These are phyloP conservation scores for Calephelis nemesis DNA, from an alignment of 1,140 invertebrate genomes.

Conservation along the genomic window DNA sequence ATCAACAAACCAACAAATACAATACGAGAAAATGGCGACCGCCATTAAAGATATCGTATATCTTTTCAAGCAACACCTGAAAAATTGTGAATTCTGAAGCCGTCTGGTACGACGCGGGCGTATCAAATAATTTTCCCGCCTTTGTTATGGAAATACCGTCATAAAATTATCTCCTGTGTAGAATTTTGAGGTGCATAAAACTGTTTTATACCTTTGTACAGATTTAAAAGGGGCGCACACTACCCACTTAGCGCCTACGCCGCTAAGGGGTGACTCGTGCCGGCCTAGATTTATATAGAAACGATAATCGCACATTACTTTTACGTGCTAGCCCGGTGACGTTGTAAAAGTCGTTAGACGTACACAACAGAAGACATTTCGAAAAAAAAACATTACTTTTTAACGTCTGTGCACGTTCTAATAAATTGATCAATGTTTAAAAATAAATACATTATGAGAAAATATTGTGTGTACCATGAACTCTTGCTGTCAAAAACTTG, in stretches of 20 bases:
- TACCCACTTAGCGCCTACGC: constrained; percentile 27
- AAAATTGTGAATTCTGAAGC: constrained; percentile 57
- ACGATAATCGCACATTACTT: not conserved
- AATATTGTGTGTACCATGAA: too few relatives aligned
- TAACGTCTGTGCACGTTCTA: too few relatives aligned
- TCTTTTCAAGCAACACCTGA: constrained; percentile 50
- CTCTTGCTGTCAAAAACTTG: too few relatives aligned
- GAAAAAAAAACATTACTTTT: not conserved
- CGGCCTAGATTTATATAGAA: not conserved
- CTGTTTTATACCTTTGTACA: constrained; percentile 42
- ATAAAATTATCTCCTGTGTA: constrained; percentile 58
- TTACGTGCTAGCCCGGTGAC: too few relatives aligned
- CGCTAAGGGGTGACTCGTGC: not conserved
- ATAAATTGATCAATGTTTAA: too few relatives aligned
- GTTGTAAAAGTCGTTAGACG: too few relatives aligned
- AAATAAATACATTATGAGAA: too few relatives aligned
- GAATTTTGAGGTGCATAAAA: constrained; percentile 58
- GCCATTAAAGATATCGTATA: constrained; percentile 18
- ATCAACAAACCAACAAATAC: not conserved
- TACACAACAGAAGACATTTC: too few relatives aligned
- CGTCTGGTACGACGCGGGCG: constrained; percentile 35
- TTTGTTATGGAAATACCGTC: constrained; percentile 69
- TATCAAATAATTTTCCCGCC: constrained; percentile 66
- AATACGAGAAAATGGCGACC: not conserved
- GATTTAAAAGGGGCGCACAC: constrained; percentile 33